Conservation (phyloP, 2,797 vertebrate genomes). For the Brachyalestes nurse region DNA sequence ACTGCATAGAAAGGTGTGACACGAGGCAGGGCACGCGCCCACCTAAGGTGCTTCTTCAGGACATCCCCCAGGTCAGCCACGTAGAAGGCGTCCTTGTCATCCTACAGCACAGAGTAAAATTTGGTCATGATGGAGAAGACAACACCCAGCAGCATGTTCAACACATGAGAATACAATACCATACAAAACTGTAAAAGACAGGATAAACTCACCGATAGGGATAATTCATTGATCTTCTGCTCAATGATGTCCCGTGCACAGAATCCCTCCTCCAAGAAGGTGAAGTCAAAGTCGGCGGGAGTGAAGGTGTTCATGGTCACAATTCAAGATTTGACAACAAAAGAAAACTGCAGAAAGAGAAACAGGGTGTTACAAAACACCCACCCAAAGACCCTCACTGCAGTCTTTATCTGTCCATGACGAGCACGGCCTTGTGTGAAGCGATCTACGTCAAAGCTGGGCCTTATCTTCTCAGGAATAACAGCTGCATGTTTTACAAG, state of each 20-base stretch:
- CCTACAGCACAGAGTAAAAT: slow-evolving; percentile 72
- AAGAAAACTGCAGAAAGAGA: slow-evolving; percentile 68
- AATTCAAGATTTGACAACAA: slow-evolving; percentile 58
- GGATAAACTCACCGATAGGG: slow-evolving; percentile 83
- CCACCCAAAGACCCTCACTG: background rate
- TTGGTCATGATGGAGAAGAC: background rate
- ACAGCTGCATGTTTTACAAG: background rate
- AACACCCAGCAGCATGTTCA: background rate
- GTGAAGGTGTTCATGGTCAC: slow-evolving; percentile 74
- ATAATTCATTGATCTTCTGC: slow-evolving; percentile 95
- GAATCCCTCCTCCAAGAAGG: slow-evolving; percentile 95
- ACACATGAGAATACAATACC: background rate
- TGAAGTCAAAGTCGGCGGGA: slow-evolving; percentile 84
- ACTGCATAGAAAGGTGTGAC: slow-evolving; percentile 94
- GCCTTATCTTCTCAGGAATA: slow-evolving; percentile 23
- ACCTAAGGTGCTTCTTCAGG: slow-evolving; percentile 92
- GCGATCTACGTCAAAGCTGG: background rate
- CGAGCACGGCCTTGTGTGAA: background rate
- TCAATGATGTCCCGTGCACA: slow-evolving; percentile 92
- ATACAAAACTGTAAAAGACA: background rate
- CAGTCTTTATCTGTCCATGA: background rate
- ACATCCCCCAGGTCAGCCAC: slow-evolving; percentile 95
- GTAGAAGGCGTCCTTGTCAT: slow-evolving; percentile 96
- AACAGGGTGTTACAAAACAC: slow-evolving; percentile 6
- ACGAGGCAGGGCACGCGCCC: slow-evolving; percentile 88